Evolutionary conservation across 2,888 invertebrate genomes (phyloP), one percentile per base, ranked within the genome.

Genomic region (Acleris literana): DNA sequence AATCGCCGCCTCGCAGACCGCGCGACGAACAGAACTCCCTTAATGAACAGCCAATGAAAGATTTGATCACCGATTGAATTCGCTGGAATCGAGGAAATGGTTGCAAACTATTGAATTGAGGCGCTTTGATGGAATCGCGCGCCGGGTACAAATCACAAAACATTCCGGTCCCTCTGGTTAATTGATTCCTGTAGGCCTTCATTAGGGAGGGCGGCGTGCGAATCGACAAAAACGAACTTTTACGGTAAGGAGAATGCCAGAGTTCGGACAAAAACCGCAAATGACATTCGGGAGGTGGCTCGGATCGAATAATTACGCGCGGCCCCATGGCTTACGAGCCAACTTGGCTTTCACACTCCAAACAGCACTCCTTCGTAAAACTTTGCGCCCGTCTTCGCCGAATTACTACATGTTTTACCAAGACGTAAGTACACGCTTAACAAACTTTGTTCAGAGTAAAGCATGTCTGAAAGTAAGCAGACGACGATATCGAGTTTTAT

Each of bases 121-220:
- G 74, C 78, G 80, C 84, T 83, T 80, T 85, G 85, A 88, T 88
- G 81, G 85, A 85, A 88, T 88, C 84, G 81, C 83, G 83, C 80
- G 79, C 80, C 77, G 80, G 77, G 85, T 81, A 87, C 86, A 88
- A 89, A 89, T 89, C 88, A 88, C 88, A 86, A 88, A 89, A 87
- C 89, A 90, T 90, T 89, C 87, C 88, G 80, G 86, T 86, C 84
- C 83, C 86, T 81, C 76, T 81, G 83, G 85, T 88, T 90, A 91
- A 91, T 90, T 89, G 90, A 90, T 90, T 89, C 84, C 88, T 83
- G 87, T 85, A 87, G 86, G 85, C 90, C 89, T 88, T 90, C 88
- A 91, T 91, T 91, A 91, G 83, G 80, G 80, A 76, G 80, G 81
- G 80, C 78, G 81, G 79, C 80, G 77, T 70, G 77, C 77, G 78